These are phyloP conservation scores for Barnardius zonarius DNA, from an alignment of 2,113 vertebrate genomes.

Conservation along the genomic window DNA sequence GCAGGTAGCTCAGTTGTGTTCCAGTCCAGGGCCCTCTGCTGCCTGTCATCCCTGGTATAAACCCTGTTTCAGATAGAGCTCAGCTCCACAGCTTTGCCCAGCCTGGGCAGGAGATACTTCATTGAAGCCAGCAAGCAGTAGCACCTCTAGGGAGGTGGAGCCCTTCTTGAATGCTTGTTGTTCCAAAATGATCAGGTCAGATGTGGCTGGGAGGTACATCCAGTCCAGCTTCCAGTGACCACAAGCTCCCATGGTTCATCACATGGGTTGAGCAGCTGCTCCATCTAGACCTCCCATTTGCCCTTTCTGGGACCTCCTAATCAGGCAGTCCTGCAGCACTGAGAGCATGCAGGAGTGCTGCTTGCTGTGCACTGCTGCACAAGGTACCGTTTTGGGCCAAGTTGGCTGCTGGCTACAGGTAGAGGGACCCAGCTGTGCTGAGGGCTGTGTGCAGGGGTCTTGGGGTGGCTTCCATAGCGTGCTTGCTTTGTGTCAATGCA, in stretches of 20 bases:
- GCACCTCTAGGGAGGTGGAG: neutral
- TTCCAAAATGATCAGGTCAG: neutral
- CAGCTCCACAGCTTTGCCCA: neutral
- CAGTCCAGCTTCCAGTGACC: neutral
- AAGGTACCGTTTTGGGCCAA: neutral
- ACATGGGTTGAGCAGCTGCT: neutral
- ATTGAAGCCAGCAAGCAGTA: neutral
- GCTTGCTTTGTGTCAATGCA: neutral
- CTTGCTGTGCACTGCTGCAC: neutral
- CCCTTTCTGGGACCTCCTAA: neutral
- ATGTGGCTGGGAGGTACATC: neutral
- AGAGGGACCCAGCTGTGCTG: neutral
- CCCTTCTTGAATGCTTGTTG: neutral
- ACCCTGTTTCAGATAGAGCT: neutral
- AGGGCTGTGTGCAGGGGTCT: too few relatives aligned
- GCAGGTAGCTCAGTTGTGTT: neutral
- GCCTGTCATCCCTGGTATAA: neutral
- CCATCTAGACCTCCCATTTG: neutral
- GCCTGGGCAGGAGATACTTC: neutral
- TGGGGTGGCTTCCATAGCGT: neutral
- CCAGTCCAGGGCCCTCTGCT: rapidly evolving
- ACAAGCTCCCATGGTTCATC: neutral
- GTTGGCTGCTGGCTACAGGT: neutral
- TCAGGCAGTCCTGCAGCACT: neutral
- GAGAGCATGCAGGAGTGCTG: rapidly evolving